Conservation (phyloP, 2,797 vertebrate species). For the Menidia menidia region DNA sequence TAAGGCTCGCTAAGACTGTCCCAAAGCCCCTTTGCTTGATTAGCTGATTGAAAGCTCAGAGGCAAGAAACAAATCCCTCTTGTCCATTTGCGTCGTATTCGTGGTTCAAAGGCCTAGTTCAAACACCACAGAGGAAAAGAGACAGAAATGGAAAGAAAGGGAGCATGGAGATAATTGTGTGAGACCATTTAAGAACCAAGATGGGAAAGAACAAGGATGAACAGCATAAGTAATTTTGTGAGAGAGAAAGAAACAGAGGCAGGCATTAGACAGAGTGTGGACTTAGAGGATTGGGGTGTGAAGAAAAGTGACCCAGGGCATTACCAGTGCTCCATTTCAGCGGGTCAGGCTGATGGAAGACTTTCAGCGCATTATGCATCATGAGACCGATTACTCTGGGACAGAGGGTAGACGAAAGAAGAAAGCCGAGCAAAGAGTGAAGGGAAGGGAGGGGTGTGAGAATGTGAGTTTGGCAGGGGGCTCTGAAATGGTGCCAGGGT, state of each 20-base stretch:
- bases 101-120: conserved; percentile 83
- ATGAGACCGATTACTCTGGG: conserved; percentile 83
- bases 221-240: conserved; percentile 34
- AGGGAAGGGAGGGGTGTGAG: conserved; percentile 49
- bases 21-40: conserved; percentile 76
- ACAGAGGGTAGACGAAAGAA: conserved; percentile 65
- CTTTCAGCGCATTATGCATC: conserved; percentile 80
- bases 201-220: conserved; percentile 45
- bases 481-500: conserved; percentile 77
- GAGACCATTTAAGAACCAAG: conserved; percentile 62
- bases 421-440: conserved; percentile 53
- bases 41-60: conserved; percentile 81
- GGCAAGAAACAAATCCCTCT: conserved; percentile 78
- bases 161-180: conserved; percentile 32
- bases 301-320: conserved; percentile 75
- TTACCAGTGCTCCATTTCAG: conserved; percentile 81
- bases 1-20: conserved; percentile 73
- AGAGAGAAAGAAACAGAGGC: conserved; percentile 37
- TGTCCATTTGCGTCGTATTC: conserved; percentile 79
- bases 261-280: conserved; percentile 35
- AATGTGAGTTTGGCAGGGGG: conserved; percentile 63
- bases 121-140: conserved; percentile 66
- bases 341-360: conserved; percentile 75
- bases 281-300: conserved; percentile 65
- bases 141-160: conserved; percentile 40